Evolutionary conservation across 2,888 invertebrate species (phyloP).

Genomic region (Venusia cambrica): DNA sequence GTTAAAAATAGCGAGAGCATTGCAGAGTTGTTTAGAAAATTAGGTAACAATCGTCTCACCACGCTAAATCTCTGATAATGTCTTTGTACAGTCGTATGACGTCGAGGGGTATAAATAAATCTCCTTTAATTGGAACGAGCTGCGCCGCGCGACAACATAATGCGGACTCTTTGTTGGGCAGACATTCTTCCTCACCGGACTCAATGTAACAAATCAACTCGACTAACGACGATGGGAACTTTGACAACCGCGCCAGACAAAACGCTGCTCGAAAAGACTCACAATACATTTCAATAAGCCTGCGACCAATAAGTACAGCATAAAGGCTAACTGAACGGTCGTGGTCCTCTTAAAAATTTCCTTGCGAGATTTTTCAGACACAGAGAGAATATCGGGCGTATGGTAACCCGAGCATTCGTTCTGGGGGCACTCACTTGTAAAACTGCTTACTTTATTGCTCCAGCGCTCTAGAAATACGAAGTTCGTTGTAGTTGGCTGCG

Average conservation of each 20-base stretch:
- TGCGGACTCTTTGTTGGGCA: constrained; percentile 64
- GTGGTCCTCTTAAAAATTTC: constrained; percentile 41
- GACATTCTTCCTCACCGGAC: constrained; percentile 55
- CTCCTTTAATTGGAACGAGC: constrained; percentile 72
- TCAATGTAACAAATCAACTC: constrained; percentile 60
- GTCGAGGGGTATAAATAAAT: constrained; percentile 70
- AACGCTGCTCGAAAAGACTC: constrained; percentile 35
- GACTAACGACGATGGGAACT: constrained; percentile 59
- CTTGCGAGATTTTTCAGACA: constrained; percentile 53
- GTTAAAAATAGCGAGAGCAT: constrained; percentile 71
- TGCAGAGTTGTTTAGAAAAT: constrained; percentile 75
- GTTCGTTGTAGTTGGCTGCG: constrained; percentile 50
- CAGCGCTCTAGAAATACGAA: constrained; percentile 58
- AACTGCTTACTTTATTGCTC: constrained; percentile 70
- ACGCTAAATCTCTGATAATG: constrained; percentile 73
- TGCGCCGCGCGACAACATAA: constrained; percentile 69
- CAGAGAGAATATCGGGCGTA: constrained; percentile 64
- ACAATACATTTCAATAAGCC: constrained; percentile 33
- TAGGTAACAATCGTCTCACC: constrained; percentile 71
- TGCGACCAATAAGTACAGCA: constrained; percentile 26
- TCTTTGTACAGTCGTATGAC: constrained; percentile 61
- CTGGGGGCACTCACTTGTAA: constrained; percentile 65
- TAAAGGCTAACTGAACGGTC: constrained; percentile 28
- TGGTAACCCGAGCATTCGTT: constrained; percentile 61
- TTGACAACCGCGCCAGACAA: constrained; percentile 48